phyloP scores from a whole-genome alignment of 1,140 invertebrate species.

The Aculops lycopersici region DNA sequence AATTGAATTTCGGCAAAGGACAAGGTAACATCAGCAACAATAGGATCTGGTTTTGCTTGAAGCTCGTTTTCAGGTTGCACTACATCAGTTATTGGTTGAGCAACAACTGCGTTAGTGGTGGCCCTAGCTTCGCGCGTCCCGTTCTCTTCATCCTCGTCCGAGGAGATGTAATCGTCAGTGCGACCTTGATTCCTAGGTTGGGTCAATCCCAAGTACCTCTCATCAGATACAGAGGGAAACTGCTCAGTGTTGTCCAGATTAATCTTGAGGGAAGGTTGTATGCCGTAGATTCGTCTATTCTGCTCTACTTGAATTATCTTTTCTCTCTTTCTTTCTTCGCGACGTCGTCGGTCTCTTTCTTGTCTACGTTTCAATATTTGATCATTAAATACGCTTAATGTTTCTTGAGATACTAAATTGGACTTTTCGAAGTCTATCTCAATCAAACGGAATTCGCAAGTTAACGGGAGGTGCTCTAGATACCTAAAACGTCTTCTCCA shows the following conservation, averaged over 20 bases:
- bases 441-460: constrained; percentile 55
- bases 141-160: not conserved
- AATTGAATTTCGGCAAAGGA: not conserved
- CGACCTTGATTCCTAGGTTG: not conserved
- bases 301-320: constrained; percentile 33
- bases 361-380: constrained; percentile 29
- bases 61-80: not conserved
- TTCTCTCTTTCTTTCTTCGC: constrained; percentile 33
- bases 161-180: not conserved
- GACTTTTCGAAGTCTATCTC: constrained; percentile 38
- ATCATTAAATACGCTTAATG: constrained; percentile 28
- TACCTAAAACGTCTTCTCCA: constrained; percentile 39
- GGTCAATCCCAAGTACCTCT: not conserved
- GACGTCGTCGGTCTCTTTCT: constrained; percentile 24
- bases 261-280: constrained; percentile 15
- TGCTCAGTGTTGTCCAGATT: constrained; percentile 24
- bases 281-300: constrained; percentile 20
- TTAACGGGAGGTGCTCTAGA: constrained; percentile 52
- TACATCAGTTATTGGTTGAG: not conserved
- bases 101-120: not conserved
- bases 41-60: too few relatives aligned
- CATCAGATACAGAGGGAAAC: constrained; percentile 21
- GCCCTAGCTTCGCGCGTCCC: not conserved
- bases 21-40: too few relatives aligned
- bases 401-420: constrained; percentile 30